phyloP scores from a whole-genome alignment of 2,888 invertebrate genomes.

The Macaria notata region DNA sequence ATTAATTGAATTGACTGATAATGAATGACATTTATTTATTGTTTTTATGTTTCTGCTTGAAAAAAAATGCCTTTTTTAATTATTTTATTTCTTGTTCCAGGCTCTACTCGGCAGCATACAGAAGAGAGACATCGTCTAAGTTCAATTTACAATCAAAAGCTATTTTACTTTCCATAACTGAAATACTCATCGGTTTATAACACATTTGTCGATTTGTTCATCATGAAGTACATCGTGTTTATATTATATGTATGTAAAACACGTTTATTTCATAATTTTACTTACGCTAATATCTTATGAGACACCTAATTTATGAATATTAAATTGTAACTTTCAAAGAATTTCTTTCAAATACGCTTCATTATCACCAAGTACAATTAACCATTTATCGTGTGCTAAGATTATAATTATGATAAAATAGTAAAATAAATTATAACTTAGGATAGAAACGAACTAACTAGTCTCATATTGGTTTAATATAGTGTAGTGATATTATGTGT shows the following conservation, averaged over 20 bases:
- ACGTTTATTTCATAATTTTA: slow-evolving; percentile 23
- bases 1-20: too few relatives aligned
- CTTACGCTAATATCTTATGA: slow-evolving; percentile 23
- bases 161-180: slow-evolving; percentile 21
- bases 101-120: slow-evolving; percentile 72
- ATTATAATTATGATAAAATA: slow-evolving; percentile 50
- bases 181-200: slow-evolving; percentile 44
- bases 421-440: slow-evolving; percentile 65
- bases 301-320: slow-evolving; percentile 21
- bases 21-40: too few relatives aligned
- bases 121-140: slow-evolving; percentile 71
- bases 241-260: slow-evolving; percentile 30
- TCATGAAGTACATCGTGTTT: slow-evolving; percentile 14
- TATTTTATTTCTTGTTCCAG: slow-evolving; percentile 48
- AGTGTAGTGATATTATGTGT: slow-evolving; percentile 74
- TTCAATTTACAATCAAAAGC: slow-evolving; percentile 10
- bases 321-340: slow-evolving; percentile 49
- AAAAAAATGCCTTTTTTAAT: too few relatives aligned
- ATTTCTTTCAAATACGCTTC: slow-evolving; percentile 66
- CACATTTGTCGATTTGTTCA: slow-evolving; percentile 32
- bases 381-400: slow-evolving; percentile 56
- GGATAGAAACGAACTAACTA: slow-evolving; percentile 77
- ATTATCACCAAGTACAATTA: slow-evolving; percentile 77
- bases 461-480: slow-evolving; percentile 78
- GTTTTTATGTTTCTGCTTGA: too few relatives aligned